Percentiles rank a stretch among this genome's conserved stretches.
phyloP scores from a whole-genome alignment of 2,113 vertebrate genomes.

The Albula goreensis region DNA sequence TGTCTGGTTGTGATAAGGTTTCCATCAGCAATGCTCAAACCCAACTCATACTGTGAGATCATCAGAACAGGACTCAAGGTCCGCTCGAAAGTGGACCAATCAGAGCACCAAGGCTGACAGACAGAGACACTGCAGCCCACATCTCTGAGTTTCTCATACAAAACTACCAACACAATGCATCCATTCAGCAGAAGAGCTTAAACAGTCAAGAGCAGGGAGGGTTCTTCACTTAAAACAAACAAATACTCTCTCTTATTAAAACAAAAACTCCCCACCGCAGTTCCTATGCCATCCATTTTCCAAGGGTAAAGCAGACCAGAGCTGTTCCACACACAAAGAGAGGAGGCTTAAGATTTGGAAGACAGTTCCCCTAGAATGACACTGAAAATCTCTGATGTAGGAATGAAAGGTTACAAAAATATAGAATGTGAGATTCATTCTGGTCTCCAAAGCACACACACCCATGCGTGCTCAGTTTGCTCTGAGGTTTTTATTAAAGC shows the following conservation, averaged over 20 bases:
- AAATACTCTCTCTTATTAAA: conserved; percentile 3
- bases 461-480: background rate
- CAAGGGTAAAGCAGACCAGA: background rate
- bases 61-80: no score
- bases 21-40: no score
- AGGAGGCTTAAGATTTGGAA: background rate
- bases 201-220: background rate
- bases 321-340: background rate
- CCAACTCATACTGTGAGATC: no score
- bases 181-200: conserved; percentile 6
- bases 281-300: background rate
- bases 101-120: background rate
- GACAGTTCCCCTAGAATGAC: background rate
- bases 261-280: background rate
- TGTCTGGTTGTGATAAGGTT: no score
- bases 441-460: background rate
- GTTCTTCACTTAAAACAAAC: conserved; percentile 11
- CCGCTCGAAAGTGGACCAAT: background rate
- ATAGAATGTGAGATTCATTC: background rate
- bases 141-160: background rate
- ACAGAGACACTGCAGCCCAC: background rate
- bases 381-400: background rate
- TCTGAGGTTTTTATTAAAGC: background rate
- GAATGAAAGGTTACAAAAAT: conserved; percentile 10
- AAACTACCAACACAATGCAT: background rate